These are phyloP conservation scores for Globia sparganii DNA, from an alignment of 2,888 invertebrate species.

Conservation along the genomic window DNA sequence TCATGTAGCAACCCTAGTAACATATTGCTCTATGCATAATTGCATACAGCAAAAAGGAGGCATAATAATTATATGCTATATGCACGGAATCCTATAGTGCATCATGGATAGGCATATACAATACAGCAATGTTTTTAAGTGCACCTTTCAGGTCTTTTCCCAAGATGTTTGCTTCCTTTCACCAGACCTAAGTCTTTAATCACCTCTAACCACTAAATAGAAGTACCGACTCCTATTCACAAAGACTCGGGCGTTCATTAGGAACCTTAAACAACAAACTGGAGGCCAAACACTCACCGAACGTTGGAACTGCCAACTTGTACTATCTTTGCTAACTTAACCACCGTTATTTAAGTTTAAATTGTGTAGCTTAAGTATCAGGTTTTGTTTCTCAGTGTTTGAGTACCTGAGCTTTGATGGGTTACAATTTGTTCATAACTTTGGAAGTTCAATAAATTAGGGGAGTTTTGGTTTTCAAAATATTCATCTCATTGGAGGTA, in stretches of 20 bases:
- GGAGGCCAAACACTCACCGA: conserved; percentile 52
- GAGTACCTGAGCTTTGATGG: conserved; percentile 38
- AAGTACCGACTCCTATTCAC: conserved; percentile 28
- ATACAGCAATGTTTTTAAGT: not conserved
- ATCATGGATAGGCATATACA: not conserved
- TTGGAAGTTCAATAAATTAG: conserved; percentile 27
- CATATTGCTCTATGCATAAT: not conserved
- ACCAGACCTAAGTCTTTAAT: conserved; percentile 23
- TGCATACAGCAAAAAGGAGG: not conserved
- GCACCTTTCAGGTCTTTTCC: not conserved
- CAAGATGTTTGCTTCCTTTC: conserved; percentile 4
- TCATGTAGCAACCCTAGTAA: not conserved
- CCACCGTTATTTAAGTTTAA: conserved; percentile 66
- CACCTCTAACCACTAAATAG: conserved; percentile 38
- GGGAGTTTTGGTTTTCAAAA: conserved; percentile 6
- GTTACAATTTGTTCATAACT: conserved; percentile 38
- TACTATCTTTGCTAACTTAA: conserved; percentile 58
- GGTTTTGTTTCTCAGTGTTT: conserved; percentile 49
- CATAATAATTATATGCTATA: not conserved
- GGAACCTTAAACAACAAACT: conserved; percentile 46
- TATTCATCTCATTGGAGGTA: not conserved
- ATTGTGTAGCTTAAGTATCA: conserved; percentile 60
- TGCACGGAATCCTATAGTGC: not conserved
- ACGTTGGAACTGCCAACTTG: conserved; percentile 50
- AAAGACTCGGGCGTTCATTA: conserved; percentile 57